Evolutionary conservation across 1,140 invertebrate species (phyloP).

Genomic region (Lepidotrigona ventralis): DNA sequence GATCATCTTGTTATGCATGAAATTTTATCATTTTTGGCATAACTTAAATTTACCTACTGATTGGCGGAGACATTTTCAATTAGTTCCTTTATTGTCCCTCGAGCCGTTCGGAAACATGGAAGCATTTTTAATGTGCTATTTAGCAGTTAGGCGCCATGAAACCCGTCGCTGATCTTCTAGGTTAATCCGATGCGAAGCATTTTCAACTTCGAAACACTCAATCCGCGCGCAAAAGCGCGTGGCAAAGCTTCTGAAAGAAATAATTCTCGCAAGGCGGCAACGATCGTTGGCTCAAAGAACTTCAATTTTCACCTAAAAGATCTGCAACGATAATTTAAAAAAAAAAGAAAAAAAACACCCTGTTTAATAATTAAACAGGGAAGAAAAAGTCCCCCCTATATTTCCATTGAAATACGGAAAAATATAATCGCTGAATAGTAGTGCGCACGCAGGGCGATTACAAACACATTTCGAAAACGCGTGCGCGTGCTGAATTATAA

Average conservation of each 20-base stretch:
- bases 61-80: too few species aligned
- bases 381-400: neutral
- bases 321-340: neutral
- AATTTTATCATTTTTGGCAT: neutral
- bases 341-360: too few species aligned
- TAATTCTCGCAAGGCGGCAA: neutral
- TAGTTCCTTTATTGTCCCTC: neutral
- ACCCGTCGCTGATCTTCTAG: neutral
- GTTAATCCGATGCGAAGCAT: neutral
- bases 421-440: neutral
- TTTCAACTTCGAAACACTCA: neutral
- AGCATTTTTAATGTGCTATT: neutral
- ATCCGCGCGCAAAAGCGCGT: neutral
- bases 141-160: neutral
- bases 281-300: neutral
- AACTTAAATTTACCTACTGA: too few species aligned
- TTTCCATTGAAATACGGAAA: neutral
- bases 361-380: neutral
- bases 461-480: neutral
- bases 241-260: neutral
- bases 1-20: neutral
- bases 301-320: neutral
- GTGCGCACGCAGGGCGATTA: neutral
- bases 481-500: slow-evolving; percentile 5
- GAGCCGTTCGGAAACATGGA: neutral